Percentiles rank a stretch among this genome's conserved stretches.
Evolutionary conservation across 1,140 invertebrate genomes (phyloP).

Genomic region (Centruroides sculpturatus): DNA sequence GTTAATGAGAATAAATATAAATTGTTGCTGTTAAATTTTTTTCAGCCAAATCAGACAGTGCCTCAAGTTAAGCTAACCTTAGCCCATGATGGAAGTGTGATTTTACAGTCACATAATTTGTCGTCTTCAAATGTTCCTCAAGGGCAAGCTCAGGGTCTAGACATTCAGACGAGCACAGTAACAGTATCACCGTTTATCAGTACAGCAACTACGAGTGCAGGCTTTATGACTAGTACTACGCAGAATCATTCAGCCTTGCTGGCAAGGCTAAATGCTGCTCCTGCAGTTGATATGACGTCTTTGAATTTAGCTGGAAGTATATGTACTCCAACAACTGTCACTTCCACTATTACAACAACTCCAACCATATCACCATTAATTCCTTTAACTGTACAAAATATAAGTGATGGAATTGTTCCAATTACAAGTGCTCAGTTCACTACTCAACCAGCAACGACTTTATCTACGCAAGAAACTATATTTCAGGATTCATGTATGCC

Average conservation of each 20-base stretch:
- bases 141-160: conserved; percentile 2
- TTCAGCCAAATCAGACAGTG: conserved; percentile 2
- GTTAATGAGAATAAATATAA: background rate
- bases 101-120: conserved; percentile 15
- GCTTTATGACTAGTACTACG: background rate
- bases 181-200: background rate
- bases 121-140: background rate
- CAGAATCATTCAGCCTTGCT: conserved; percentile 10
- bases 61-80: conserved; percentile 19
- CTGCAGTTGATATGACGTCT: conserved; percentile 11
- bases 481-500: too few species aligned
- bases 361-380: background rate
- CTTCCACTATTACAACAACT: conserved; percentile 1
- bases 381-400: conserved; percentile 15
- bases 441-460: conserved; percentile 1
- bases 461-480: too few species aligned
- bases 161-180: background rate
- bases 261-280: conserved; percentile 10
- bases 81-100: conserved; percentile 20
- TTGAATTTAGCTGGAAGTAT: background rate
- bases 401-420: conserved; percentile 6
- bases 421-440: conserved; percentile 4
- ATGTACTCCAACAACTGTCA: background rate
- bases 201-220: conserved; percentile 2
- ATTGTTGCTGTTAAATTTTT: background rate